Evolutionary conservation across 23 tunicate genomes (phyloP).

Genomic region (Clavelina lepadiformis): DNA sequence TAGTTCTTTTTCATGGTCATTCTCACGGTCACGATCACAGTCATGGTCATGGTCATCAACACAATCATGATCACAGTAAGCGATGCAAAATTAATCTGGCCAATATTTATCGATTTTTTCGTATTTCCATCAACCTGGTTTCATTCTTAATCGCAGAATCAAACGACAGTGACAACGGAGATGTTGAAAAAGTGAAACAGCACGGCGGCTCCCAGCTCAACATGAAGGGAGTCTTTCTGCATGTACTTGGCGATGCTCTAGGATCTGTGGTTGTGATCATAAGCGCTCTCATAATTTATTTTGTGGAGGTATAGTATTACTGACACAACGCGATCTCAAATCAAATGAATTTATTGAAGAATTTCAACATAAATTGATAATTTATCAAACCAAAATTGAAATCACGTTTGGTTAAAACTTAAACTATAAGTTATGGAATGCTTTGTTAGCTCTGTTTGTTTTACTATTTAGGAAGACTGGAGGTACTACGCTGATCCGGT

Average conservation of each 20-base stretch:
- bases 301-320: conserved; percentile 36
- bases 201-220: conserved; percentile 48
- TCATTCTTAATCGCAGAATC: too few relatives aligned
- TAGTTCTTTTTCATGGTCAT: conserved; percentile 50
- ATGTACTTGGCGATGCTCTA: conserved; percentile 74
- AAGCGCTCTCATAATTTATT: conserved; percentile 52
- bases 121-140: too few relatives aligned
- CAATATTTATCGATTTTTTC: too few relatives aligned
- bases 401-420: neutral
- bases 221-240: conserved; percentile 74
- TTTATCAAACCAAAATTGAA: neutral
- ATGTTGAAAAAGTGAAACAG: too few relatives aligned
- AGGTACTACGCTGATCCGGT: conserved; percentile 66
- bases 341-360: too few relatives aligned
- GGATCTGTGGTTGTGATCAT: conserved; percentile 72
- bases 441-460: too few relatives aligned
- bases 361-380: too few relatives aligned
- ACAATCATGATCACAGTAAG: conserved; percentile 15
- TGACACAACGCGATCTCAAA: neutral
- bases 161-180: too few relatives aligned
- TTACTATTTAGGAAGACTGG: conserved; percentile 50
- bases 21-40: conserved; percentile 42
- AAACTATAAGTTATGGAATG: neutral
- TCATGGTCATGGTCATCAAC: conserved; percentile 19
- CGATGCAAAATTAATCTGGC: too few relatives aligned